Evolutionary conservation across 1,140 invertebrate genomes (phyloP).

Genomic region (Platyscapa corneri): DNA sequence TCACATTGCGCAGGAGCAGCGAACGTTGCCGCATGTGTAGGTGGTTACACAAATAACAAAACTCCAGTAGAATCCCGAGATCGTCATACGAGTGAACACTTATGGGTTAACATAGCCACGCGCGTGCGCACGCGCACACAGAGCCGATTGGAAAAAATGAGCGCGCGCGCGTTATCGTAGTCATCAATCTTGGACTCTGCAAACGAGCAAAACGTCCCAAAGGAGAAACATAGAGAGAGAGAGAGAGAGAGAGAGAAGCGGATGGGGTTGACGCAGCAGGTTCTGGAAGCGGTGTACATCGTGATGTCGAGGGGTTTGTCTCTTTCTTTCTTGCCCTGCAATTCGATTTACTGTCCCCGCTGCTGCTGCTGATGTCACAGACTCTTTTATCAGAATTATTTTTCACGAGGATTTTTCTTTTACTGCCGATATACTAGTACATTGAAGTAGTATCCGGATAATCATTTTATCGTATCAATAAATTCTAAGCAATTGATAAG

Average conservation of each 20-base stretch:
- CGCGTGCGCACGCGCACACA: too few species aligned
- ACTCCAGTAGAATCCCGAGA: not conserved
- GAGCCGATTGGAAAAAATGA: not conserved
- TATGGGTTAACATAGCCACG: too few species aligned
- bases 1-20: conserved; percentile 6
- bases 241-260: not conserved
- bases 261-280: conserved; percentile 51
- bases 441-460: not conserved
- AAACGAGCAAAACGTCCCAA: conserved; percentile 39
- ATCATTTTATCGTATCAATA: not conserved
- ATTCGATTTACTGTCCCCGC: not conserved
- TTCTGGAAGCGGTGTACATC: not conserved
- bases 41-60: conserved; percentile 40
- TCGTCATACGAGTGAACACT: not conserved
- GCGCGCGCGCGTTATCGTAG: conserved; percentile 35
- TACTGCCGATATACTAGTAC: too few species aligned
- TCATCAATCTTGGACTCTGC: conserved; percentile 48
- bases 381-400: not conserved
- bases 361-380: too few species aligned
- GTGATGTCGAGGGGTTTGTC: conserved; percentile 13
- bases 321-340: not conserved
- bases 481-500: not conserved
- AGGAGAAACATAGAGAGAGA: conserved; percentile 17
- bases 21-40: not conserved
- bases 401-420: conserved; percentile 21